Evolutionary conservation across 2,797 vertebrate genomes (phyloP).

Genomic region (Carduelis carduelis): DNA sequence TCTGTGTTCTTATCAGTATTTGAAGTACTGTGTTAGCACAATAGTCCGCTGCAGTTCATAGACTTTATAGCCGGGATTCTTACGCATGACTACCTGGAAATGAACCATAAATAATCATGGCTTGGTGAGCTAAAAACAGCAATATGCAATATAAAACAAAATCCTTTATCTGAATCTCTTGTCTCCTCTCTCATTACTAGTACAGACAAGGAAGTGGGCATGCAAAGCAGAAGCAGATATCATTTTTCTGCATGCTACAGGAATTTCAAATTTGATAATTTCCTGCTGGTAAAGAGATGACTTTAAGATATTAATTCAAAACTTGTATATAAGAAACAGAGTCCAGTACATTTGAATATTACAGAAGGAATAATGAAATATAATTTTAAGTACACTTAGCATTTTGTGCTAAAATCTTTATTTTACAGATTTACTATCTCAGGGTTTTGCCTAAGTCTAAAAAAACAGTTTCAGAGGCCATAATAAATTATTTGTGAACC

Average conservation of each 20-base stretch:
- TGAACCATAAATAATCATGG: constrained; percentile 30
- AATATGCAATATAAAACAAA: neutral
- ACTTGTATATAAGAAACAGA: neutral
- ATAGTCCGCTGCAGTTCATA: neutral
- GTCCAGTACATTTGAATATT: neutral
- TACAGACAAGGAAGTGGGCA: neutral
- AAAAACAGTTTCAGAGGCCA: neutral
- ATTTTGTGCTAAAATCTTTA: neutral
- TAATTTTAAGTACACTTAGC: rapidly evolving
- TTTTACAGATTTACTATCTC: neutral
- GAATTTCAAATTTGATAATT: neutral
- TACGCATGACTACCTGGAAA: constrained; percentile 26
- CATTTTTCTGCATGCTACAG: neutral
- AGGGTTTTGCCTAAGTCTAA: neutral
- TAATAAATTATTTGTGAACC: constrained; percentile 29
- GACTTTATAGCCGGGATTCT: constrained; percentile 10
- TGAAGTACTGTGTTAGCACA: neutral
- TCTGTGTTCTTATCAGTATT: neutral
- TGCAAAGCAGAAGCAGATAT: neutral
- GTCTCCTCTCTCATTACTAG: neutral
- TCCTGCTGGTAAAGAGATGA: neutral
- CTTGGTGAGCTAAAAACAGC: constrained; percentile 40
- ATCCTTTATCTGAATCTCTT: neutral
- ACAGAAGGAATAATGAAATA: neutral
- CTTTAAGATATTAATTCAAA: neutral